Base-by-base conservation (phyloP, 2,888 invertebrate species). In the Drosophila pegasa region DNA sequence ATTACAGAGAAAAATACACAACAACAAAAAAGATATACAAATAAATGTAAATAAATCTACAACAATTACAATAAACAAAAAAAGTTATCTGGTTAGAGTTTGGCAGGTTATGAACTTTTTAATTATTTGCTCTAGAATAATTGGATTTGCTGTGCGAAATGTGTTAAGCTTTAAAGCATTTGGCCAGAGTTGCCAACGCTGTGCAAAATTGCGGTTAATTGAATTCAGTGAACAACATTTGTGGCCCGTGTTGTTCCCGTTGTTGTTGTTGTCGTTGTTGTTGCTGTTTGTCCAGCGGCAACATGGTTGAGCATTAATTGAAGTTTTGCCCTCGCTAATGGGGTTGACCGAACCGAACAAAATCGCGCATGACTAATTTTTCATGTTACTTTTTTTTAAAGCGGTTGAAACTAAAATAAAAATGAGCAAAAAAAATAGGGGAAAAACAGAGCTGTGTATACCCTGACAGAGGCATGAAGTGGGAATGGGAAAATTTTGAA, bases 121-220 rank as follows among this genome's bases (percentile, higher is more conserved):
- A 82, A 81, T 86, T 83, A 75, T 72, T 71, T 57, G 40, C 47
- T 52, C 51, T 75, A 66, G 54, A 73, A 68, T 69, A 83, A 82
- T 74, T 89, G 67, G 75, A 68, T 78, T 89, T 81, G 78, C 64
- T 82, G 54, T 56, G 47, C 69, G 45, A 51, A 54, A 54, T 54
- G 55, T 58, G 77, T 69, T 80, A 71, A 76, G 79, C 77, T 64
- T 25, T 59, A 61, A 60, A 50, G 62, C 67, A 61, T 60, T 51
- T 55, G 52, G 59, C 54, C 71, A 60, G 55, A 35, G 51, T 51
- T 57, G 37, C 52, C 54, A 65, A 59, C 71, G 51, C 66, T 62
- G 75, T 87, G 88, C 47, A 71, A 88, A 87, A 84, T 83, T 87
- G 81, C 70, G 85, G 87, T 89, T 86, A 89, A 86, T 86, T 86